phyloP scores from a whole-genome alignment of 2,888 invertebrate species.

The Agrotis clavis region DNA sequence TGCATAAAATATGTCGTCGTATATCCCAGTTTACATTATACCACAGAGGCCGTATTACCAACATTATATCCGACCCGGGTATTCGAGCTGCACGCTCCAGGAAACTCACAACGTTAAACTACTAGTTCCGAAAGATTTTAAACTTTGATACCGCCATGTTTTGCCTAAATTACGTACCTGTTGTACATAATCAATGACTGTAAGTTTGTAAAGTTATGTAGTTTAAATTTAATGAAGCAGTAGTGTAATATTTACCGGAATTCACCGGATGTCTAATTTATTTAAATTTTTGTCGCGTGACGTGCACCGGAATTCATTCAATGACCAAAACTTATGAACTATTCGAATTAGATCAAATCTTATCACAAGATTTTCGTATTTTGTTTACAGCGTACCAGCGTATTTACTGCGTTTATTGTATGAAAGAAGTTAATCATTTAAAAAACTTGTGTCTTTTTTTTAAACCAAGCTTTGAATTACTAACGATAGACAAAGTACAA shows the following conservation, averaged over 20 bases:
- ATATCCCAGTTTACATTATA: slow-evolving; percentile 37
- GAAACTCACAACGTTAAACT: slow-evolving; percentile 46
- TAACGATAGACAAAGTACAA: too few species aligned
- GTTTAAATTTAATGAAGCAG: slow-evolving; percentile 13
- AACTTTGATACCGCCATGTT: slow-evolving; percentile 45
- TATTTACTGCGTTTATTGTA: too few species aligned
- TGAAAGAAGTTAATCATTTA: too few species aligned
- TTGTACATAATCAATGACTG: slow-evolving; percentile 43
- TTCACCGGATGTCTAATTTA: slow-evolving; percentile 29
- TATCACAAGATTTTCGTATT: background rate
- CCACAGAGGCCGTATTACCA: slow-evolving; percentile 16
- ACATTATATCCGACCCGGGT: slow-evolving; percentile 30
- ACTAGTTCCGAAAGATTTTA: slow-evolving; percentile 50
- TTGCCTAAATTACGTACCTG: slow-evolving; percentile 42
- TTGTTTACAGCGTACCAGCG: too few species aligned
- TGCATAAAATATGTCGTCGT: slow-evolving; percentile 28
- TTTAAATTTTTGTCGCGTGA: slow-evolving; percentile 41
- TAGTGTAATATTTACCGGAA: background rate
- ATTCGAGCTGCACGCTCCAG: slow-evolving; percentile 41
- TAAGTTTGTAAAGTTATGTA: slow-evolving; percentile 29
- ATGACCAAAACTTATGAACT: slow-evolving; percentile 13
- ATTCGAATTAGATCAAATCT: slow-evolving; percentile 32
- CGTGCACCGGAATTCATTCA: slow-evolving; percentile 9
- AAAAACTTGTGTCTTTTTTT: too few species aligned
- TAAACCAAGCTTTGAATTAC: too few species aligned